Base-by-base conservation (phyloP, 2,888 invertebrate species). In the Pediacus dermestoides region DNA sequence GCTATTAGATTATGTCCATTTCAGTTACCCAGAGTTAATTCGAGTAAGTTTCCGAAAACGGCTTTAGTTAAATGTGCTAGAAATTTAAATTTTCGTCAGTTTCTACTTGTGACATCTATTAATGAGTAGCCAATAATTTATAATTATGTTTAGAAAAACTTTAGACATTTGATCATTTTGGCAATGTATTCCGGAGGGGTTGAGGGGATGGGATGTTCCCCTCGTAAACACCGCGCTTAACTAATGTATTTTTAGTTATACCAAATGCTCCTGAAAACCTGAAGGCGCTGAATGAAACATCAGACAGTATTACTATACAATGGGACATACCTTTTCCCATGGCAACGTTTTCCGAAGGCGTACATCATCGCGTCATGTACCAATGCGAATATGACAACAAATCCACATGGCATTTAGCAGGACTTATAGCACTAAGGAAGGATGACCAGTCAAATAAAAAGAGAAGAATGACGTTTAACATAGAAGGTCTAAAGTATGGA, bases 401-500 rank as follows among this genome's bases (percentile, higher is more conserved):
- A 9, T 9, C 3, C 8, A 23, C 23, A 3, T 76, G 76, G 75
- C 35, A 46, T 21, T 34, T 44, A 6, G 51, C 39, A 8, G 48
- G 37, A 3, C 11, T 13, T 18, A 18, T 18, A 7, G n/a, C 21
- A n/a, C n/a, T n/a, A n/a, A n/a, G n/a, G n/a, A n/a, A n/a, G 21
- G 34, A 50, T 13, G 28, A 16, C 1, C 26, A n/a, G n/a, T n/a
- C n/a, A n/a, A n/a, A 18, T n/a, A 42, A 45, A 10, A 47, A 42
- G 25, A 39, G 32, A 3, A 39, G 46, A 21, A 44, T 59, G 2
- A 33, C 46, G 15, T 64, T 58, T 37, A 73, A 74, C 52, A 66
- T 85, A 12, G 72, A 73, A 4, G 70, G 72, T 47, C 66, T 86
- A 27, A 72, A 76, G 37, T 82, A 80, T 67, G 79, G 85, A 1